These are phyloP conservation scores for Drosophila nikananu DNA, from an alignment of 1,140 invertebrate species.

Conservation along the genomic window DNA sequence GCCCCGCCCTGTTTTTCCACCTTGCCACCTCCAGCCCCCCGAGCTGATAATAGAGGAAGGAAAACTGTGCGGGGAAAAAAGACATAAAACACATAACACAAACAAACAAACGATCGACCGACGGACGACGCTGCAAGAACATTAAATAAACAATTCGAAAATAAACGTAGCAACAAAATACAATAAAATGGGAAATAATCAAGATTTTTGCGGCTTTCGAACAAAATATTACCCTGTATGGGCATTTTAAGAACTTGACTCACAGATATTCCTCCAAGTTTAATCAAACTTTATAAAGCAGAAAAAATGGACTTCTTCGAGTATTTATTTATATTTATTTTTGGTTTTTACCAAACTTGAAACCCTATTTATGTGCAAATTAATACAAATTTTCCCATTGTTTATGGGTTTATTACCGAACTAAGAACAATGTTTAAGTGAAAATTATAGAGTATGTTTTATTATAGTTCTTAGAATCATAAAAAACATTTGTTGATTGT, in stretches of 20 bases:
- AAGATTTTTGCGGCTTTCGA: neutral
- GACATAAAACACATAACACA: slow-evolving; percentile 49
- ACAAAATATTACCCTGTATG: slow-evolving; percentile 6
- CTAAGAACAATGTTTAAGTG: neutral
- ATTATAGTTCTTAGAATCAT: neutral
- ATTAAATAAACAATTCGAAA: slow-evolving; percentile 78
- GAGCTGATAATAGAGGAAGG: slow-evolving; percentile 15
- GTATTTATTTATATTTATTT: neutral
- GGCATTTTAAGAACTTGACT: neutral
- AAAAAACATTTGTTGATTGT: no score
- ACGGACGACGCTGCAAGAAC: slow-evolving; percentile 47
- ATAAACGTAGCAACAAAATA: slow-evolving; percentile 73
- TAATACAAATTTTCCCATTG: no score
- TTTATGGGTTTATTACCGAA: no score
- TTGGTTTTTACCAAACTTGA: neutral
- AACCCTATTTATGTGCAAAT: neutral
- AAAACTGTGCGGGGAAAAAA: slow-evolving; percentile 13
- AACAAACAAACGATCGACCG: slow-evolving; percentile 42
- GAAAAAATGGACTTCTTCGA: neutral
- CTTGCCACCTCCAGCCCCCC: slow-evolving; percentile 5
- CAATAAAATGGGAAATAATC: slow-evolving; percentile 48
- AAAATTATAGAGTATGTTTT: neutral
- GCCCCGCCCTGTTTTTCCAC: slow-evolving; percentile 10
- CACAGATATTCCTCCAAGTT: neutral
- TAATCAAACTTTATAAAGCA: neutral